Evolutionary conservation across 2,888 invertebrate species (phyloP).

Genomic region (Platynereis dumerilii): DNA sequence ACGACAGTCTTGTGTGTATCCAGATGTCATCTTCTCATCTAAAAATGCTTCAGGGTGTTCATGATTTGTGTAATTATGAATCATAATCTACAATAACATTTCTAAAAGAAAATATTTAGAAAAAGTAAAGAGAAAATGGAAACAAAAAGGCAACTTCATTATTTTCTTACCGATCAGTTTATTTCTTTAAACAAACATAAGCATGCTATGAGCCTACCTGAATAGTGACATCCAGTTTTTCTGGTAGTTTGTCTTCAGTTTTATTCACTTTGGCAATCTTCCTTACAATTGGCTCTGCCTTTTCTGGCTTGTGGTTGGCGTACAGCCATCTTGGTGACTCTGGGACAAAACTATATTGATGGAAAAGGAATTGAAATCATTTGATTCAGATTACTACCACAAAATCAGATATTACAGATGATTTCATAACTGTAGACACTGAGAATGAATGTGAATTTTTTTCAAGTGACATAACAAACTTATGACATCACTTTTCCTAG

Average conservation of each 20-base stretch:
- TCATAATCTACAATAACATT: background rate
- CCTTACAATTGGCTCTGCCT: constrained; percentile 71
- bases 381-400: background rate
- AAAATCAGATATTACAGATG: background rate
- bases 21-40: too few relatives aligned
- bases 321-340: constrained; percentile 78
- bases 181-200: too few relatives aligned
- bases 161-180: too few relatives aligned
- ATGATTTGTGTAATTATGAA: background rate
- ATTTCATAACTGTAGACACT: background rate
- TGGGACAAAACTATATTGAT: constrained; percentile 70
- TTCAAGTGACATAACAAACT: too few relatives aligned
- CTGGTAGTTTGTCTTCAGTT: constrained; percentile 63
- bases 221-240: constrained; percentile 16
- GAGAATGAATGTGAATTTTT: too few relatives aligned
- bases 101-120: background rate
- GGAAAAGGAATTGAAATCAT: background rate
- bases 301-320: constrained; percentile 70
- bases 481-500: too few relatives aligned
- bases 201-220: too few relatives aligned
- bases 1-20: too few relatives aligned
- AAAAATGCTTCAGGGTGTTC: background rate
- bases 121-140: too few relatives aligned
- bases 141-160: too few relatives aligned
- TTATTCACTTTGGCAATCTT: constrained; percentile 74